Evolutionary conservation across 1,140 invertebrate species (phyloP).

Genomic region (Charaxes varanes): DNA sequence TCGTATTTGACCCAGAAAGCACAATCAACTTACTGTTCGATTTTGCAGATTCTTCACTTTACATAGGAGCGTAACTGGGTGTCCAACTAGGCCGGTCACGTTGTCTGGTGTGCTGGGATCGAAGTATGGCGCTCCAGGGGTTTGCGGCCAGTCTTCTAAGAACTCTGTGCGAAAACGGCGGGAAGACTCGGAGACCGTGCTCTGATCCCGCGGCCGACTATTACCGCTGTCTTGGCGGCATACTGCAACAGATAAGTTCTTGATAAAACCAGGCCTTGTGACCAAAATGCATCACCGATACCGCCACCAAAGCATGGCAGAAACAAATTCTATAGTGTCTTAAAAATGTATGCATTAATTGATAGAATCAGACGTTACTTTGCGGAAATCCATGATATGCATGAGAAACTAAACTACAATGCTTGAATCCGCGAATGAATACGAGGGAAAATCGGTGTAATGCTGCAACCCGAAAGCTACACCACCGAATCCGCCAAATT

Average conservation of each 20-base stretch:
- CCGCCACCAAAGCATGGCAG: no score
- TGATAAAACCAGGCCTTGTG: neutral
- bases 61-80: slow-evolving; percentile 89
- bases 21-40: slow-evolving; percentile 82
- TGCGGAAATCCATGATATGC: no score
- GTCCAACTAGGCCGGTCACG: slow-evolving; percentile 90
- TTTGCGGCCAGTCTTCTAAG: slow-evolving; percentile 83
- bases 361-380: no score
- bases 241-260: slow-evolving; percentile 28
- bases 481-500: no score
- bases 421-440: no score
- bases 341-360: no score
- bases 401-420: no score
- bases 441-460: no score
- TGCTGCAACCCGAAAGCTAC: no score
- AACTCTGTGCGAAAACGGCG: slow-evolving; percentile 82
- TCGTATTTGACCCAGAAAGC: neutral
- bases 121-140: slow-evolving; percentile 85
- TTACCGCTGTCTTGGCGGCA: slow-evolving; percentile 54
- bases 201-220: slow-evolving; percentile 52
- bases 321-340: no score
- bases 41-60: slow-evolving; percentile 92
- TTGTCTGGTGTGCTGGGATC: slow-evolving; percentile 86
- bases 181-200: slow-evolving; percentile 72
- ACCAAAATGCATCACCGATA: neutral